Evolutionary conservation across 2,113 vertebrate genomes (phyloP).

Genomic region (Megalops atlanticus): DNA sequence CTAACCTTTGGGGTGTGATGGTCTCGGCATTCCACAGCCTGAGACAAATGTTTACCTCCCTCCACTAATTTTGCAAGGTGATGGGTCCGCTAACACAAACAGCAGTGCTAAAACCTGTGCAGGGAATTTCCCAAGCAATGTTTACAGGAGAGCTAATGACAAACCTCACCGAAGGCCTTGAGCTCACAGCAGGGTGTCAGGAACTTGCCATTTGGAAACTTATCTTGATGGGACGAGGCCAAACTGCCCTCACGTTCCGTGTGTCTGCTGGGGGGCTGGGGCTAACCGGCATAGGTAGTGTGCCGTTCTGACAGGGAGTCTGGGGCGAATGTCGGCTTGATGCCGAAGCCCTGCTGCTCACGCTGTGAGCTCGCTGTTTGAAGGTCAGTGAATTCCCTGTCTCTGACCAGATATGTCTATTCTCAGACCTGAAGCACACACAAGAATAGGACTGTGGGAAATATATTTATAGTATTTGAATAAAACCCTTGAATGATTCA

Average conservation of each 20-base stretch:
- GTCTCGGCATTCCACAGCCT: constrained; percentile 18
- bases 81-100: neutral
- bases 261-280: neutral
- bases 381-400: neutral
- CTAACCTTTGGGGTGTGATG: constrained; percentile 32
- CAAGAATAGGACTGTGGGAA: neutral
- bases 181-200: neutral
- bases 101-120: neutral
- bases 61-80: constrained; percentile 28
- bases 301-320: neutral
- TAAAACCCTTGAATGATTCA: too few relatives aligned
- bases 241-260: neutral
- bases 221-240: neutral
- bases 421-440: neutral
- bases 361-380: too few relatives aligned
- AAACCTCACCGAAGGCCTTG: neutral
- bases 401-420: neutral
- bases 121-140: neutral
- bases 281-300: neutral
- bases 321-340: too few relatives aligned
- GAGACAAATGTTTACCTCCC: too few relatives aligned
- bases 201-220: neutral
- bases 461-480: too few relatives aligned
- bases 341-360: too few relatives aligned
- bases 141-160: constrained; percentile 15